Conservation (phyloP, 1,140 invertebrate species). For the Penaeus vannamei region DNA sequence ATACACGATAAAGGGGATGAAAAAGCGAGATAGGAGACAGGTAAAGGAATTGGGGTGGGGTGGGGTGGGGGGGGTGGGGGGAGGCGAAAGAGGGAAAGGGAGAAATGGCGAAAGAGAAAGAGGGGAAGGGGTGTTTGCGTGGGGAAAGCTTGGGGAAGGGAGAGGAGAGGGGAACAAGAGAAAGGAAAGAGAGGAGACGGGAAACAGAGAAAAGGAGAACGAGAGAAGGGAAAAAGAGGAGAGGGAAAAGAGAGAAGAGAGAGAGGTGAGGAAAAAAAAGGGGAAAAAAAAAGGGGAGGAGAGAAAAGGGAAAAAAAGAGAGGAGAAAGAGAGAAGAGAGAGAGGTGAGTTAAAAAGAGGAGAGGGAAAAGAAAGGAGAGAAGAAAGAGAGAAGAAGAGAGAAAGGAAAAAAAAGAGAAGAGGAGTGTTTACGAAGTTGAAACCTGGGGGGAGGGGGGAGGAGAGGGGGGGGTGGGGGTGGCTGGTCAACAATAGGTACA, state of each 20-base stretch:
- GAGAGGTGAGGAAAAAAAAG: background rate
- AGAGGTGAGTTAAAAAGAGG: background rate
- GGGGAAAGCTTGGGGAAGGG: background rate
- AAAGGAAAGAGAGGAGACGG: background rate
- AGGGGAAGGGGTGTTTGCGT: background rate
- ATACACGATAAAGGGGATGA: no score
- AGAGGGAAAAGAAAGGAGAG: background rate
- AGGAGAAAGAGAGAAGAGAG: background rate
- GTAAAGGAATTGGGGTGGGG: background rate
- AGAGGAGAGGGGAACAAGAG: no score
- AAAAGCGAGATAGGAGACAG: no score
- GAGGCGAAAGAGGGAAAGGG: background rate
- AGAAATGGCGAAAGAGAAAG: background rate
- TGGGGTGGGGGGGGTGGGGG: background rate
- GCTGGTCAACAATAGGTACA: no score
- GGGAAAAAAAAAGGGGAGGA: no score
- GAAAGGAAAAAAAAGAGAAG: background rate
- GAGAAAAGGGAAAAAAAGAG: background rate
- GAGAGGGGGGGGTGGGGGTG: background rate
- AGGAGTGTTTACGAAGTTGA: background rate
- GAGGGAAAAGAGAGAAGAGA: background rate
- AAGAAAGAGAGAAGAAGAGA: background rate
- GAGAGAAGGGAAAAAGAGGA: background rate
- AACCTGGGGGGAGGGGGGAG: background rate
- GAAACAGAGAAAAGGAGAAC: background rate